Evolutionary conservation across 2,113 vertebrate genomes (phyloP), one percentile per base, ranked within the genome.

Genomic region (Hemiprocne comata): DNA sequence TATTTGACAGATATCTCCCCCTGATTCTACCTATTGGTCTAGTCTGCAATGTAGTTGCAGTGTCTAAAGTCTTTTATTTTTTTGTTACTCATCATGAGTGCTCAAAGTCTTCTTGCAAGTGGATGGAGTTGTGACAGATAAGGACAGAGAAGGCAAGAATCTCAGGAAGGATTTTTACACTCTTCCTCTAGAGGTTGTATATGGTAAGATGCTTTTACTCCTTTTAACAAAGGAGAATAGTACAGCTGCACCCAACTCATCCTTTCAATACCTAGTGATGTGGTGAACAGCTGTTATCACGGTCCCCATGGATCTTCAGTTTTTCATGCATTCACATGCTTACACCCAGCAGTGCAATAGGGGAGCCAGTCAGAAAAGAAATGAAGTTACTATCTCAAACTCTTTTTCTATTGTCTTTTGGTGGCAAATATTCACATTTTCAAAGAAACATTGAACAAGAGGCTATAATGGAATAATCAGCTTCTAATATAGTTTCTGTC

Each of bases 101-200:
- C 64, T 94, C 33, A 87, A 53, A 85, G 70, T 61, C 73, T 58
- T 73, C 78, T 85, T 91, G 89, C 64, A 93, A 71, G 73, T 85
- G 61, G 25, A 48, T 71, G 23, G 58, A 69, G 21, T 33, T 64
- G 4, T 26, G 31, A 51, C 13, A 77, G 24, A 13, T 50, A 44
- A 69, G 33, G 21, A 58, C 20, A 89, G 28, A 48, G 51, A 92
- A 79, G 69, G 51, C 17, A 53, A n/a, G 61, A 93, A 62, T 55
- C 26, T 65, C 34, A 29, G 34, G 38, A 9, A 84, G 9, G 19
- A 12, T 71, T 87, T 77, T 85, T 42, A 38, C 11, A 16, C 83
- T 66, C 17, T 80, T 77, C 40, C 14, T 42, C 24, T 71, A 40
- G 15, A 64, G 21, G 10, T 26, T 53, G 20, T 65, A 20, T 26